These are phyloP conservation scores for Copsychus sechellarum DNA, from an alignment of 2,113 vertebrate genomes.

Conservation along the genomic window DNA sequence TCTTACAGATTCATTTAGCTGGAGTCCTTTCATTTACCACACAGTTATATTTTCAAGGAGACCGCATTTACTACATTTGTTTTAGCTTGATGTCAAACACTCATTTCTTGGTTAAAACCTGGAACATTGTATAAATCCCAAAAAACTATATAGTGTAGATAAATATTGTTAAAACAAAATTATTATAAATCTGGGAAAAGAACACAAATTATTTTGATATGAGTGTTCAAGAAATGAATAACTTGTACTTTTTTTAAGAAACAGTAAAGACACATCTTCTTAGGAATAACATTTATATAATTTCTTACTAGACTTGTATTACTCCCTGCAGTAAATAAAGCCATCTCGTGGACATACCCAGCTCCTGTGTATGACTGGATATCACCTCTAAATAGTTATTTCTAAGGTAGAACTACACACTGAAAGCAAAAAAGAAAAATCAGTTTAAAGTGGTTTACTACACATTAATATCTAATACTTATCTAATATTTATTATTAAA, in stretches of 20 bases:
- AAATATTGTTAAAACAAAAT: neutral
- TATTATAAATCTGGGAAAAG: neutral
- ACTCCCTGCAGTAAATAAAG: neutral
- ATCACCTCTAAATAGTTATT: neutral
- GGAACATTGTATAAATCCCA: neutral
- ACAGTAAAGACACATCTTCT: neutral
- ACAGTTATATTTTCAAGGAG: neutral
- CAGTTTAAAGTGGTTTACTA: neutral
- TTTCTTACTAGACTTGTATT: neutral
- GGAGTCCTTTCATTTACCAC: neutral
- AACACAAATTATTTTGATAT: neutral
- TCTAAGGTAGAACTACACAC: neutral
- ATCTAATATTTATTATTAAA: too few species aligned
- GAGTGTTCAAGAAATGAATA: neutral
- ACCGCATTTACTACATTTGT: neutral
- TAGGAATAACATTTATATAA: neutral
- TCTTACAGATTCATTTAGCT: neutral
- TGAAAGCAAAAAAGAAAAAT: neutral
- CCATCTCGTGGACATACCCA: neutral
- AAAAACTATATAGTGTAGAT: neutral
- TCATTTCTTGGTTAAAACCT: neutral
- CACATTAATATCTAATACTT: neutral
- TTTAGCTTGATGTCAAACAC: neutral
- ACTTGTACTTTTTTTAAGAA: neutral
- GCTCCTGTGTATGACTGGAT: neutral